Evolutionary conservation across 2,888 invertebrate genomes (phyloP).

Genomic region (Cistogaster globosa): DNA sequence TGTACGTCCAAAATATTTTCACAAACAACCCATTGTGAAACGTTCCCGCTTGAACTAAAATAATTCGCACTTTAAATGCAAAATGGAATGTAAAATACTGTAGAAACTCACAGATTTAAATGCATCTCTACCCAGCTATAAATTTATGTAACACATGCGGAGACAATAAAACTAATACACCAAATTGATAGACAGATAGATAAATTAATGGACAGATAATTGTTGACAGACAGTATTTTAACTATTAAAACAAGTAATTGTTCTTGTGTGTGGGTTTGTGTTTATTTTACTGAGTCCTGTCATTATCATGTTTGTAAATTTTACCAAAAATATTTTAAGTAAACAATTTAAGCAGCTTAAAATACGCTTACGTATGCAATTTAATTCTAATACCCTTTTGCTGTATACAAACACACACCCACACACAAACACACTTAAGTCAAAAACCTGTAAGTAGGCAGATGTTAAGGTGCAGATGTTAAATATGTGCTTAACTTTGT

Average conservation of each 20-base stretch:
- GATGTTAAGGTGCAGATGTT: not conserved
- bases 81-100: constrained; percentile 37
- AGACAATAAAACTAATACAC: constrained; percentile 39
- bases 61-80: constrained; percentile 33
- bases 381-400: not conserved
- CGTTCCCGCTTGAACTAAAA: constrained; percentile 9
- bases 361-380: constrained; percentile 12
- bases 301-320: constrained; percentile 42
- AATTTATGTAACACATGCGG: not conserved
- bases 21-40: not conserved
- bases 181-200: constrained; percentile 21
- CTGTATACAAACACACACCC: not conserved
- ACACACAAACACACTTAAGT: not conserved
- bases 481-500: not conserved
- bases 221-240: not conserved
- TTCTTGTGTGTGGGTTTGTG: not conserved
- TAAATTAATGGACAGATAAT: constrained; percentile 8
- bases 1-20: too few species aligned
- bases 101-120: too few species aligned
- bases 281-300: not conserved
- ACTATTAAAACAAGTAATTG: not conserved
- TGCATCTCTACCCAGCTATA: too few species aligned
- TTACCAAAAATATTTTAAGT: constrained; percentile 53
- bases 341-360: constrained; percentile 54
- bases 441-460: constrained; percentile 33